A percentile compares a stretch with the other conserved stretches of the same genome.
phyloP scores from a whole-genome alignment of 2,888 invertebrate genomes.

The Philhelius pedissequus region DNA sequence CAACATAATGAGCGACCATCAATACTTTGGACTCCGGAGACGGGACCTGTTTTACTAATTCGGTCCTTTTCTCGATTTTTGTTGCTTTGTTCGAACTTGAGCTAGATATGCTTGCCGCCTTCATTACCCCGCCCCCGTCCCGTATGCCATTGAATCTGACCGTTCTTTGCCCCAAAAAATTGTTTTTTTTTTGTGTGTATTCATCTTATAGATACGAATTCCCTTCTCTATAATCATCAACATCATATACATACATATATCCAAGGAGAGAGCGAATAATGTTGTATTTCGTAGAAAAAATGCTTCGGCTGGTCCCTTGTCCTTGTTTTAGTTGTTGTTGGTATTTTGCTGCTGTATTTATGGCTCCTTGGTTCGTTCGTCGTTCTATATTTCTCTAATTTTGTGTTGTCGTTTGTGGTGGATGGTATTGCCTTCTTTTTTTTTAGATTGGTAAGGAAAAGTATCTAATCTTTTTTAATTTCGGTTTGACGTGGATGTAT shows the following conservation, averaged over 20 bases:
- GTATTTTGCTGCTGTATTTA: neutral
- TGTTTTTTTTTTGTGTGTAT: neutral
- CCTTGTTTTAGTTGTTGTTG: neutral
- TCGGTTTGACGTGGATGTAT: slow-evolving; percentile 19
- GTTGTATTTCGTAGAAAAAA: slow-evolving; percentile 61
- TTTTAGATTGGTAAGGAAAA: neutral
- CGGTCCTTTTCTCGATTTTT: slow-evolving; percentile 26
- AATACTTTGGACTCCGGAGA: neutral
- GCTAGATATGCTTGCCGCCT: slow-evolving; percentile 16
- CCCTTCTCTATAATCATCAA: slow-evolving; percentile 56
- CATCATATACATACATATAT: neutral
- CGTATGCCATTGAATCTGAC: slow-evolving; percentile 33
- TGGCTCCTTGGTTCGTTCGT: neutral
- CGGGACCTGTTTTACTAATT: slow-evolving; percentile 15
- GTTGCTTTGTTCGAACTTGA: slow-evolving; percentile 11
- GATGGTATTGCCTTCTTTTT: neutral
- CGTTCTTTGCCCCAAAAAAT: neutral
- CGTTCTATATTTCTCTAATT: slow-evolving; percentile 10
- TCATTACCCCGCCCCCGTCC: neutral
- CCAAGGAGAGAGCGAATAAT: slow-evolving; percentile 45
- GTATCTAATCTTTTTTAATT: slow-evolving; percentile 53
- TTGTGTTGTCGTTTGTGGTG: slow-evolving; percentile 10
- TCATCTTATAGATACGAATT: slow-evolving; percentile 55
- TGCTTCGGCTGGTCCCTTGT: slow-evolving; percentile 44
- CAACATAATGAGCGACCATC: neutral